These are phyloP conservation scores for Xenops minutus DNA, from an alignment of 2,797 vertebrate genomes.

Conservation along the genomic window DNA sequence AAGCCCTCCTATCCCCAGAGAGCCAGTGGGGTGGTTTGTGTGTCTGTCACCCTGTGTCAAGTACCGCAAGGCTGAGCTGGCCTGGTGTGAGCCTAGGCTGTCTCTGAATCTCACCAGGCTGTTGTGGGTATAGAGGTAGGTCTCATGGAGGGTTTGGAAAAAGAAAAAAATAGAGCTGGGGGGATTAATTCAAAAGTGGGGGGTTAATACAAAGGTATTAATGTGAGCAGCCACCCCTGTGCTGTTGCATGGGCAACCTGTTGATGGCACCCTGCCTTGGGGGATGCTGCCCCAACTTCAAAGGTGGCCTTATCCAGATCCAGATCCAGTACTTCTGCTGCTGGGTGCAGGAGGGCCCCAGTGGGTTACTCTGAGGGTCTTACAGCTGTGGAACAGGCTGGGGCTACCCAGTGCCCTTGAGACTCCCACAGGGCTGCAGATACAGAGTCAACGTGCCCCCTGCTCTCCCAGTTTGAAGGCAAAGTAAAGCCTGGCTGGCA, in stretches of 20 bases:
- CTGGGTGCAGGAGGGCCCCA: not conserved
- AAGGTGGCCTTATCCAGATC: not conserved
- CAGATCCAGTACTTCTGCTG: not conserved
- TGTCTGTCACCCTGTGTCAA: not conserved
- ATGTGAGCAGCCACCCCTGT: accelerated
- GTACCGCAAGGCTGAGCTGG: not conserved
- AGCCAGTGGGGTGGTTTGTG: not conserved
- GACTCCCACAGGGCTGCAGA: not conserved
- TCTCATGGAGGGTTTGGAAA: not conserved
- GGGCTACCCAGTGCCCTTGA: not conserved
- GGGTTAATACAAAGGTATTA: not conserved
- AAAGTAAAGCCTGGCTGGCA: not conserved
- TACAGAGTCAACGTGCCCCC: accelerated
- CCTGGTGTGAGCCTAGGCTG: not conserved
- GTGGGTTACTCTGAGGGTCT: not conserved
- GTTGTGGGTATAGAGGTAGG: not conserved
- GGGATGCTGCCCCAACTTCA: not conserved
- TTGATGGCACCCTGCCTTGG: not conserved
- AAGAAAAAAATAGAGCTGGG: not conserved
- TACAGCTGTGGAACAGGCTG: not conserved
- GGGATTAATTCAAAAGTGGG: not conserved
- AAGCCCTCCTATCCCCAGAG: not conserved
- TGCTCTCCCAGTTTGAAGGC: not conserved
- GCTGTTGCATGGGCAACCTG: not conserved
- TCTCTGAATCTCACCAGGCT: not conserved